phyloP scores from a whole-genome alignment of 2,797 vertebrate species.

The Aldrovandia affinis region DNA sequence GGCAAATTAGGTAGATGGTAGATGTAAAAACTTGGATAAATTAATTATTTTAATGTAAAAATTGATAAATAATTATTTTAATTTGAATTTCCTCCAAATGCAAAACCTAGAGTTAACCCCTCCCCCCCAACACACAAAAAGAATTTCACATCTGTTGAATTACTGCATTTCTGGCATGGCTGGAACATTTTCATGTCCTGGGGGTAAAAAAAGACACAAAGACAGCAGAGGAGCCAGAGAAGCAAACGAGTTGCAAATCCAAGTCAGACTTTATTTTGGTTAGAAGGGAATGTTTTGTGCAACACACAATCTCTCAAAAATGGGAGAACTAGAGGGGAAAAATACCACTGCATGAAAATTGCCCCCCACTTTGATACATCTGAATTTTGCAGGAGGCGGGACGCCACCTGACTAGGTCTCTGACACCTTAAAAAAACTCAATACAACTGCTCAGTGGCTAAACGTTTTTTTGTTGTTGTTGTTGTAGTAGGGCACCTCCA shows the following conservation, averaged over 20 bases:
- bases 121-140: no score
- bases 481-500: background rate
- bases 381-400: no score
- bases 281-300: slow-evolving; percentile 81
- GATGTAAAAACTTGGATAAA: no score
- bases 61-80: no score
- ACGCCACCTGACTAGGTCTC: slow-evolving; percentile 9
- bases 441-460: background rate
- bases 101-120: no score
- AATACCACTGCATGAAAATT: background rate
- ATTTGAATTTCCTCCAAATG: no score
- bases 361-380: no score
- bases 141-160: background rate
- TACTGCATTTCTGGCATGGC: background rate
- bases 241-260: slow-evolving; percentile 60
- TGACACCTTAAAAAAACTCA: background rate
- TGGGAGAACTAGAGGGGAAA: slow-evolving; percentile 73
- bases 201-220: slow-evolving; percentile 33
- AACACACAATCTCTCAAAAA: slow-evolving; percentile 78
- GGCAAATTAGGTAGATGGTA: no score
- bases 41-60: no score
- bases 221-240: slow-evolving; percentile 19
- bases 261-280: slow-evolving; percentile 81
- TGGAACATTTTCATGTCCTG: no score
- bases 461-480: background rate